Evolutionary conservation across 2,113 vertebrate species (phyloP), one percentile per base, ranked within the genome.

Genomic region (Caranx melampygus): DNA sequence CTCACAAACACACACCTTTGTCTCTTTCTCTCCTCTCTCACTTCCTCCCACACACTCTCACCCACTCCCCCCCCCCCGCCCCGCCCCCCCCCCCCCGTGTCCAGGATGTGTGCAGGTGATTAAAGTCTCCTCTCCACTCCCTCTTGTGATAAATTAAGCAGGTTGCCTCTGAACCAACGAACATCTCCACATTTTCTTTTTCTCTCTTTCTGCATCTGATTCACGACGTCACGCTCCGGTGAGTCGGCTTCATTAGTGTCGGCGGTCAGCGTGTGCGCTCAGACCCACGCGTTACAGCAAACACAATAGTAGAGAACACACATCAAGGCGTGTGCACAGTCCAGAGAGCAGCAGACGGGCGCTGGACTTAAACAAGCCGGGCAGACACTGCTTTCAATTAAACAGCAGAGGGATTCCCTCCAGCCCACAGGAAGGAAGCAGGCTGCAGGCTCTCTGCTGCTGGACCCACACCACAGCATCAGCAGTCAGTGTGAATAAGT

Each of bases 61-160:
- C 1, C n/a, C 10, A 31, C 4, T 58, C 31, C 5, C 11, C 14
- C 6, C 14, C 6, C 9, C 33, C 35, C 26, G 1, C 16, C 15
- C 14, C 20, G 33, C 16, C 58, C 12, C 0, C 26, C 33, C 64
- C 37, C n/a, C 35, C 6, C 31, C 63, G 0, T 47, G 64, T 13
- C 34, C 74, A 16, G n/a, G 35, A 12, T 49, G 57, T 77, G 59
- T 31, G 63, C 5, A 35, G 64, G 67, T 87, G 79, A 89, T 89
- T 89, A 87, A 86, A 82, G 74, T 0, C 72, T 89, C 79, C 44
- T 79, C 12, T 73, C 62, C 58, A 37, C 14, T 57, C 6, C 65
- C 3, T 13, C 18, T n/a, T 1, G 16, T 84, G 79, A 80, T 82
- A 33, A 80, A 87, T 78, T 57, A 77, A 64, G 42, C 3, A 35